These are phyloP conservation scores for Geopemphigus sp. DNA, from an alignment of 1,140 invertebrate genomes.

Conservation along the genomic window DNA sequence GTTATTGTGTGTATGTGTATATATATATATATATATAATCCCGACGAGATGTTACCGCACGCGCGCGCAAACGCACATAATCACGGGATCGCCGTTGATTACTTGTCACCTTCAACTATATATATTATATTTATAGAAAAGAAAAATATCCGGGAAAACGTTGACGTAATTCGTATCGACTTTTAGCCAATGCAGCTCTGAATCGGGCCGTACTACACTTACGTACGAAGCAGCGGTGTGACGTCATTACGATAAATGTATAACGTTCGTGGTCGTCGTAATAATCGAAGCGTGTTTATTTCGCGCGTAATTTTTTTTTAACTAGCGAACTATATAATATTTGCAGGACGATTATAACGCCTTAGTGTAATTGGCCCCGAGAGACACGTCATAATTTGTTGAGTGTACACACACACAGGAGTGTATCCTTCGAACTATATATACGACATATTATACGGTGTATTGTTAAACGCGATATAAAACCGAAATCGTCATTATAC, in stretches of 20 bases:
- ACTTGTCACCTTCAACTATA: slow-evolving; percentile 47
- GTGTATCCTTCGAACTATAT: slow-evolving; percentile 6
- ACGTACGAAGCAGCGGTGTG: background rate
- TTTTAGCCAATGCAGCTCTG: background rate
- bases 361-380: slow-evolving; percentile 43
- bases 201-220: no score
- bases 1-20: no score
- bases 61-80: background rate
- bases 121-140: background rate
- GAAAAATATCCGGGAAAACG: slow-evolving; percentile 9
- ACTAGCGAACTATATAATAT: background rate
- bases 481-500: slow-evolving; percentile 36
- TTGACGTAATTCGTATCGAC: slow-evolving; percentile 18
- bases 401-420: background rate
- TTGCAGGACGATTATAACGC: background rate
- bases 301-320: background rate
- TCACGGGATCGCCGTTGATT: slow-evolving; percentile 31
- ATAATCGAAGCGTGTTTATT: background rate
- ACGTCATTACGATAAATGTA: background rate
- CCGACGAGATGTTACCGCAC: slow-evolving; percentile 8
- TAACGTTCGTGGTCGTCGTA: background rate
- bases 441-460: no score
- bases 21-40: background rate
- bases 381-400: slow-evolving; percentile 39
- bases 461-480: slow-evolving; percentile 29